phyloP scores from a whole-genome alignment of 2,113 vertebrate genomes.

The Mobula hypostoma region DNA sequence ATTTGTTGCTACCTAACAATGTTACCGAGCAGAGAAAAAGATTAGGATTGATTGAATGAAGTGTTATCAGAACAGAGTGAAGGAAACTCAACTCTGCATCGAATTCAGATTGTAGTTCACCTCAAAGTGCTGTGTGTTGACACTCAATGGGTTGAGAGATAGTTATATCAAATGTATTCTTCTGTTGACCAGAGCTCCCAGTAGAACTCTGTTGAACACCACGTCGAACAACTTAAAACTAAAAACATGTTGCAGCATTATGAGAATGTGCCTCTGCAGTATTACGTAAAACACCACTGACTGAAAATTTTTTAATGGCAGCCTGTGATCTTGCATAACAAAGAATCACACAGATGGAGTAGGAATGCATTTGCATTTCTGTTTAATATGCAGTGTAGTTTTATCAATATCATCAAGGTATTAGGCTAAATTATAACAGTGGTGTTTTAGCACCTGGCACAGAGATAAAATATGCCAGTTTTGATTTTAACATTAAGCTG shows the following conservation, averaged over 20 bases:
- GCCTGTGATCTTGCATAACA: not conserved
- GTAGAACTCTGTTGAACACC: not conserved
- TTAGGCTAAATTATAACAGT: not conserved
- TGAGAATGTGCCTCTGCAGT: not conserved
- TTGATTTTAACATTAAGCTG: not conserved
- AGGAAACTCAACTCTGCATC: not conserved
- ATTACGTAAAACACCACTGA: not conserved
- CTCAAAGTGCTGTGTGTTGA: not conserved
- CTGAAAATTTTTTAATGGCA: constrained; percentile 6
- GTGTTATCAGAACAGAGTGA: not conserved
- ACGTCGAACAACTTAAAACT: not conserved
- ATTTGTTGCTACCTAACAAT: not conserved
- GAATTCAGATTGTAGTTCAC: not conserved
- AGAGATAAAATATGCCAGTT: not conserved
- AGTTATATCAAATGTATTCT: not conserved
- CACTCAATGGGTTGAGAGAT: not conserved
- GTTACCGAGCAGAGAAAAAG: not conserved
- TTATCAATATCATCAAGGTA: not conserved
- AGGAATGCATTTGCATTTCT: not conserved
- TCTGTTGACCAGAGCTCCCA: not conserved
- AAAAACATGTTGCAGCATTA: not conserved
- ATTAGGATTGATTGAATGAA: not conserved
- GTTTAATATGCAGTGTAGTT: not conserved
- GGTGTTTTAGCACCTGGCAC: not conserved
- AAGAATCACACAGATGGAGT: not conserved